phyloP scores from a whole-genome alignment of 2,113 vertebrate genomes.

The Anoura caudifer region DNA sequence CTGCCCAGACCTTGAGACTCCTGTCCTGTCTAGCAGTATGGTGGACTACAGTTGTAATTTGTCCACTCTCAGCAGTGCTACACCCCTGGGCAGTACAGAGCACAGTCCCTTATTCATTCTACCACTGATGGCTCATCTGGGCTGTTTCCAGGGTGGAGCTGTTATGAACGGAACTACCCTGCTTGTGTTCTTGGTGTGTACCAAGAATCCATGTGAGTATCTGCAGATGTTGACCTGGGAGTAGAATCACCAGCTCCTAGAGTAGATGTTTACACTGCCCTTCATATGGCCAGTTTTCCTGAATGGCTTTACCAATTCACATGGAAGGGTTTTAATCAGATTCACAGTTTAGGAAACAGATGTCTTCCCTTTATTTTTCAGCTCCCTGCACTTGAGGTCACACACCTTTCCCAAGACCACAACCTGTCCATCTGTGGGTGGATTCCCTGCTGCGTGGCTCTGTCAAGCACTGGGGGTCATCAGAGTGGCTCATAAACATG shows the following conservation, averaged over 20 bases:
- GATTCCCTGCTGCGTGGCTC: neutral
- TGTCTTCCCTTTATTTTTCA: too few relatives aligned
- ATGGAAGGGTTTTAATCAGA: neutral
- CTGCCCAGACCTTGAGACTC: too few relatives aligned
- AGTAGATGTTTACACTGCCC: rapidly evolving
- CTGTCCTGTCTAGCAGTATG: too few relatives aligned
- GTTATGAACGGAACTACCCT: rapidly evolving
- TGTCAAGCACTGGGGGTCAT: neutral
- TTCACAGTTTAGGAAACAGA: neutral
- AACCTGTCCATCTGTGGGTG: too few relatives aligned
- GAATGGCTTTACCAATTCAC: too few relatives aligned
- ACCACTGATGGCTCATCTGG: rapidly evolving
- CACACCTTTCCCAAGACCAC: neutral
- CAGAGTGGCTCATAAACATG: neutral
- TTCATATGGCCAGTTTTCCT: neutral
- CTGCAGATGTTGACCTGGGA: neutral
- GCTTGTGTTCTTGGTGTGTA: too few relatives aligned
- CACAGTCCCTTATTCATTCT: neutral
- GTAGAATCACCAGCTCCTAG: rapidly evolving
- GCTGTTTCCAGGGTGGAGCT: too few relatives aligned
- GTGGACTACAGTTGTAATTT: rapidly evolving
- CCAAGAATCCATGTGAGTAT: neutral
- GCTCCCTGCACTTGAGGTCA: neutral
- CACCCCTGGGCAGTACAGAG: neutral
- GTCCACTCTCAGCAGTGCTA: neutral